Percentiles rank a stretch among this genome's conserved stretches.
phyloP scores from a whole-genome alignment of 2,113 vertebrate genomes.

The Equus przewalskii region DNA sequence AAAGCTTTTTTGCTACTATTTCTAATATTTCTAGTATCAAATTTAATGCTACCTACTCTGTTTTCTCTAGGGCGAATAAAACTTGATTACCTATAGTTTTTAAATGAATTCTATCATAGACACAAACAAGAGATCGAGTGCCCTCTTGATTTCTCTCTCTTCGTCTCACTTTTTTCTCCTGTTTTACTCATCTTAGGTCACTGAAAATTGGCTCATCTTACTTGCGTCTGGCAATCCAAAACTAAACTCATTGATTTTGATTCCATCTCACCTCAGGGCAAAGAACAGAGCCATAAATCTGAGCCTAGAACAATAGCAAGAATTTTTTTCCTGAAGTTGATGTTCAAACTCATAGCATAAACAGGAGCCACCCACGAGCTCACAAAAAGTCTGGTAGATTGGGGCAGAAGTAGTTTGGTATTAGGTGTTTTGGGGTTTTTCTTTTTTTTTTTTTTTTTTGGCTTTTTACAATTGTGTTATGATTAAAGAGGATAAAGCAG shows the following conservation, averaged over 20 bases:
- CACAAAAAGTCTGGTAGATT: background rate
- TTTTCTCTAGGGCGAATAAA: conserved; percentile 9
- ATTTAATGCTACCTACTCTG: background rate
- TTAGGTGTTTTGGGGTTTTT: background rate
- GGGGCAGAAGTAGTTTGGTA: background rate
- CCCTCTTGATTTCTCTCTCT: conserved; percentile 17
- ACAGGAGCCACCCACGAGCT: background rate
- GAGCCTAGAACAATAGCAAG: background rate
- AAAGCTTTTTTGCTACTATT: background rate
- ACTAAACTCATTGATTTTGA: background rate
- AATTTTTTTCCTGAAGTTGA: background rate
- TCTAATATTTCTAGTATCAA: background rate
- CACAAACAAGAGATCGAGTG: background rate
- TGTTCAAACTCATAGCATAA: background rate
- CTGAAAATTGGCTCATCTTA: background rate
- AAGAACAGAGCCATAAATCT: background rate
- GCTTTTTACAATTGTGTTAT: background rate
- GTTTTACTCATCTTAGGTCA: background rate
- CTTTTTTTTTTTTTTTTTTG: background rate
- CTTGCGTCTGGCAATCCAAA: background rate
- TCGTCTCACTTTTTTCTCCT: background rate
- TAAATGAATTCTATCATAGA: background rate
- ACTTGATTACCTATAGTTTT: background rate
- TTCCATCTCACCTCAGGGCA: background rate
- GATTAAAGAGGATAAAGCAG: background rate